phyloP scores from a whole-genome alignment of 2,797 vertebrate species.

The Toxotes lorentzi region DNA sequence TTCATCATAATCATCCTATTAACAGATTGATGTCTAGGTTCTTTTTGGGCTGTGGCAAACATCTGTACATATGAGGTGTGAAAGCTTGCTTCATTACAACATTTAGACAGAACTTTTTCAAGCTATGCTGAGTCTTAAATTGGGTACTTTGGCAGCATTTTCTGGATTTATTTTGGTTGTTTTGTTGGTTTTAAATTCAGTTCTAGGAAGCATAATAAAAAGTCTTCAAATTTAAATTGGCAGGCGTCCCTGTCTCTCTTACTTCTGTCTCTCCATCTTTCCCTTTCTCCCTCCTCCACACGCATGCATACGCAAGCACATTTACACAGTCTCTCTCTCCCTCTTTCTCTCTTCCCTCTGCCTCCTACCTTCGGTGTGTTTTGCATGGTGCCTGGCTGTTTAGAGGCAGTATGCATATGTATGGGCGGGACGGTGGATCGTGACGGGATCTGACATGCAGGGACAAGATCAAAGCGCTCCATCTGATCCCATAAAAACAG shows the following conservation, averaged over 20 bases:
- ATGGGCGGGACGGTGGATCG: constrained; percentile 81
- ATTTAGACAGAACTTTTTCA: constrained; percentile 24
- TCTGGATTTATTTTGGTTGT: constrained; percentile 38
- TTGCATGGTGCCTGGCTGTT: constrained; percentile 76
- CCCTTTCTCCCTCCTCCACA: constrained; percentile 34
- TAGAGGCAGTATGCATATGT: constrained; percentile 83
- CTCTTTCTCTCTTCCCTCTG: constrained; percentile 36
- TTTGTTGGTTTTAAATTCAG: constrained; percentile 31
- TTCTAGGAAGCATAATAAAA: constrained; percentile 24
- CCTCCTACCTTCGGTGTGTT: constrained; percentile 68
- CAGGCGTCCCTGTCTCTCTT: constrained; percentile 36
- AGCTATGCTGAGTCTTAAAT: constrained; percentile 17
- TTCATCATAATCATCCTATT: neutral
- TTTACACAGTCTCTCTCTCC: constrained; percentile 29
- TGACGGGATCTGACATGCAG: constrained; percentile 82
- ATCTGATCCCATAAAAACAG: constrained; percentile 86
- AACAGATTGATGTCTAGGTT: neutral
- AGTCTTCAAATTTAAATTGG: constrained; percentile 38
- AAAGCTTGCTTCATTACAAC: neutral
- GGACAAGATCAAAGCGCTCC: constrained; percentile 86
- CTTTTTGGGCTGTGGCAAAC: neutral
- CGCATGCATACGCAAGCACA: constrained; percentile 36
- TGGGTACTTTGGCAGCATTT: constrained; percentile 33
- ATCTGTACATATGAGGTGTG: neutral
- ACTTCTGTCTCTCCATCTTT: constrained; percentile 29